Conservation (phyloP, 2,888 invertebrate genomes). For the Copidosoma aretas region DNA sequence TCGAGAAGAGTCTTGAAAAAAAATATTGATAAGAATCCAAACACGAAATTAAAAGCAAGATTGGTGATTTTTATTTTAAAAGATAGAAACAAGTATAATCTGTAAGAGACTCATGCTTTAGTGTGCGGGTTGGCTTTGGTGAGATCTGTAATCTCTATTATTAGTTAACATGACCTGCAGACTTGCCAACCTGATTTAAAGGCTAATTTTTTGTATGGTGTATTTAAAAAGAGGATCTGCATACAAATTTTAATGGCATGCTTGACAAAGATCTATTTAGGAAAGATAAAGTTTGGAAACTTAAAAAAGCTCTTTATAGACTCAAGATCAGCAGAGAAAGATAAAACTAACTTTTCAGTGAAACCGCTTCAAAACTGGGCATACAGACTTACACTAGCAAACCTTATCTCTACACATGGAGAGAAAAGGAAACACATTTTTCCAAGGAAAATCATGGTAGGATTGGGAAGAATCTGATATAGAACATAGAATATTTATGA, state of each 20-base stretch:
- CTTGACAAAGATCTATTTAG: slow-evolving; percentile 21
- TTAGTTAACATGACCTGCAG: slow-evolving; percentile 10
- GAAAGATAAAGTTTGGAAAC: slow-evolving; percentile 35
- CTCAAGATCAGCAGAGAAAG: slow-evolving; percentile 23
- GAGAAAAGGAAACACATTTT: no score
- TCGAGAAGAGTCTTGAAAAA: slow-evolving; percentile 8
- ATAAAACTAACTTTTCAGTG: slow-evolving; percentile 31
- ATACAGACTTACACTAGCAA: slow-evolving; percentile 26
- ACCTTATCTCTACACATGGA: slow-evolving; percentile 35
- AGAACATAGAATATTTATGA: no score
- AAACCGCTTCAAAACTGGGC: slow-evolving; percentile 31
- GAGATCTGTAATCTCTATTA: background rate
- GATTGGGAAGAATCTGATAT: no score
- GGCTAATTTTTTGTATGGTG: slow-evolving; percentile 45
- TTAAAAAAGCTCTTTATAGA: slow-evolving; percentile 20
- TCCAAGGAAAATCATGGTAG: no score
- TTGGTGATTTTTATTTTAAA: background rate
- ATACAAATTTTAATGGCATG: slow-evolving; percentile 26
- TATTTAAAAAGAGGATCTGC: slow-evolving; percentile 22
- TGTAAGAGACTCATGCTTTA: background rate
- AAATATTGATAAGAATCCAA: background rate
- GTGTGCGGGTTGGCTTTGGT: background rate
- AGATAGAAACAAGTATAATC: background rate
- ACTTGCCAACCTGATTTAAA: slow-evolving; percentile 34
- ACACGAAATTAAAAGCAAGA: background rate